A percentile compares a stretch with the other conserved stretches of the same genome.
These are phyloP conservation scores for Thripadectes ignobilis DNA, from an alignment of 2,797 vertebrate species.

Conservation along the genomic window DNA sequence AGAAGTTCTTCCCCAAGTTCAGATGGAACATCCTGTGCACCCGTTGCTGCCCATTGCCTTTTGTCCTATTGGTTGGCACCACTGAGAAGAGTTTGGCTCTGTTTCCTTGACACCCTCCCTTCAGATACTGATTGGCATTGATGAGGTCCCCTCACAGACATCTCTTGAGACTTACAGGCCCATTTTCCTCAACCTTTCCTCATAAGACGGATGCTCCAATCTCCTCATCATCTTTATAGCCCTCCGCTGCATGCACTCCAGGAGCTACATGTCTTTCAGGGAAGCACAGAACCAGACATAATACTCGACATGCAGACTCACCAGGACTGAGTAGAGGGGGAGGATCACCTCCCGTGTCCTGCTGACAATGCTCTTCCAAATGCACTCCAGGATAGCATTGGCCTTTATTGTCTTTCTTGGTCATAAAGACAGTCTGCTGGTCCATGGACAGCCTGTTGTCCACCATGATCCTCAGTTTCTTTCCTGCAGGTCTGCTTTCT, in stretches of 20 bases:
- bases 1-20: neutral
- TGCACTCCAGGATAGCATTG: too few species aligned
- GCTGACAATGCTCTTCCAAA: neutral
- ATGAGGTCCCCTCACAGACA: neutral
- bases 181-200: neutral
- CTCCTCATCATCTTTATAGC: neutral
- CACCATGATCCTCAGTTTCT: accelerated
- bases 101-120: neutral
- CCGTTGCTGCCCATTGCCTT: accelerated
- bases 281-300: neutral
- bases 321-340: neutral
- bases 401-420: too few species aligned
- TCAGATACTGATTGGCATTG: neutral
- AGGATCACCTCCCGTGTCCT: accelerated
- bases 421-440: accelerated
- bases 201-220: neutral
- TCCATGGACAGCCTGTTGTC: too few species aligned
- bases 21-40: neutral
- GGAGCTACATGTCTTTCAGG: neutral
- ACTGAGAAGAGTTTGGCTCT: neutral
- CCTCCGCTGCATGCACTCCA: neutral
- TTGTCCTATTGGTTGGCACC: neutral
- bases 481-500: neutral
- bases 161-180: neutral
- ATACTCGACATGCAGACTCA: neutral